Evolutionary conservation across 2,113 vertebrate genomes (phyloP).

Genomic region (Acrocephalus kingi): DNA sequence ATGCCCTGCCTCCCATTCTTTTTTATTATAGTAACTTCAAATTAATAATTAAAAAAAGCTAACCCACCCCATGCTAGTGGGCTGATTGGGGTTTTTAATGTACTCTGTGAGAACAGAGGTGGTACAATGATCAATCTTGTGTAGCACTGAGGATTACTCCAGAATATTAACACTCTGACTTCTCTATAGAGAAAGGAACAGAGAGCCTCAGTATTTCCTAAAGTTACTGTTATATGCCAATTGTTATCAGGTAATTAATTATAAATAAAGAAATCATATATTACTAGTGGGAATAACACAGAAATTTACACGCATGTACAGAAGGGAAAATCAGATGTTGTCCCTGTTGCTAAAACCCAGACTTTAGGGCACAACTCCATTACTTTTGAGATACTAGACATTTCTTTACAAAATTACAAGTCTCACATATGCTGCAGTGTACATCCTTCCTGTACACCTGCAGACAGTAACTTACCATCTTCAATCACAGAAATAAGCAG

Average conservation of each 20-base stretch:
- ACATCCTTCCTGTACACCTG: fast-evolving
- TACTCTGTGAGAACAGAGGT: not conserved
- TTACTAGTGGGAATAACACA: not conserved
- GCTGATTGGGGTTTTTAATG: fast-evolving
- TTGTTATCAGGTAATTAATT: not conserved
- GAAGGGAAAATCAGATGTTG: not conserved
- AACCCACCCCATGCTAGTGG: not conserved
- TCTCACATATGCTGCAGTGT: not conserved
- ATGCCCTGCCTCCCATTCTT: fast-evolving
- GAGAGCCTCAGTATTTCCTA: not conserved
- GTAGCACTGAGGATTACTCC: not conserved
- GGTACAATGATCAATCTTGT: too few species aligned
- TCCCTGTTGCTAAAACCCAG: not conserved
- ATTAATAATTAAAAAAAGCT: not conserved
- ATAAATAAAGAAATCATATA: not conserved
- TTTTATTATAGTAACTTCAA: not conserved
- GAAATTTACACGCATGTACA: not conserved
- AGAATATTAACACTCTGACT: not conserved
- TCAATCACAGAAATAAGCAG: not conserved
- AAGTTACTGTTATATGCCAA: not conserved
- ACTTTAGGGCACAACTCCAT: not conserved
- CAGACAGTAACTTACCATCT: not conserved
- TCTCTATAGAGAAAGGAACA: not conserved
- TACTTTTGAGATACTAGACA: not conserved
- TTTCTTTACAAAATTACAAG: not conserved